Base-by-base conservation (phyloP, 2,113 vertebrate species). In the Numida meleagris region DNA sequence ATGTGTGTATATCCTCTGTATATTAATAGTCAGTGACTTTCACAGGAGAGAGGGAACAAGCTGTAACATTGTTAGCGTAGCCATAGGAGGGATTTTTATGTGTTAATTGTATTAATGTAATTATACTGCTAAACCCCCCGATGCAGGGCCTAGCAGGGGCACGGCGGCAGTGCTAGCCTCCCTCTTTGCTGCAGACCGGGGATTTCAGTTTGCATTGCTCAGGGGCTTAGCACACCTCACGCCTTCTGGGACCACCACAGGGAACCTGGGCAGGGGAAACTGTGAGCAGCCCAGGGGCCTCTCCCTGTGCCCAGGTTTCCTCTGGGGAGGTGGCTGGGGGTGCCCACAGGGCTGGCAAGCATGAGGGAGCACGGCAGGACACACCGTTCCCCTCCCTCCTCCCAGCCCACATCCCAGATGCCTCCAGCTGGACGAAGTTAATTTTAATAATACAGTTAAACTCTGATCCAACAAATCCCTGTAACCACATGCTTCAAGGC, bases 51-150 rank as follows among this genome's bases (percentile, higher is more conserved):
- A 24, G 46, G 42, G 46, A 86, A 12, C 0, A 3, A 82, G 46
- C 29, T 78, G 5, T 42, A 84, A 66, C n/a, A 51, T 33, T 86
- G 34, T 71, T 50, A 42, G 50, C 67, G 63, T n/a, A 86, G 72
- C 63, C 25, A 7, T 34, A 34, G 16, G 27, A 63, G 16, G 12
- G 63, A 63, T 80, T 58, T 14, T 34, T 85, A 88, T 89, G 88
- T 79, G 70, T 87, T 93, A 67, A 87, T 91, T 80, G 61, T 36
- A 77, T 86, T 78, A 58, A 57, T 93, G 55, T 68, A 79, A 61
- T 91, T 82, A 76, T 76, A 50, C 53, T n/a, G 42, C 31, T 34
- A 40, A 63, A 84, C 79, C 68, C 83, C 62, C 78, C 61, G 62
- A 89, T 72, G 67, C 34, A 61, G 66, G 46, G 31, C 40, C 46